These are phyloP conservation scores for Leptoteleia sp. DNA, from an alignment of 1,140 invertebrate species.

Conservation along the genomic window DNA sequence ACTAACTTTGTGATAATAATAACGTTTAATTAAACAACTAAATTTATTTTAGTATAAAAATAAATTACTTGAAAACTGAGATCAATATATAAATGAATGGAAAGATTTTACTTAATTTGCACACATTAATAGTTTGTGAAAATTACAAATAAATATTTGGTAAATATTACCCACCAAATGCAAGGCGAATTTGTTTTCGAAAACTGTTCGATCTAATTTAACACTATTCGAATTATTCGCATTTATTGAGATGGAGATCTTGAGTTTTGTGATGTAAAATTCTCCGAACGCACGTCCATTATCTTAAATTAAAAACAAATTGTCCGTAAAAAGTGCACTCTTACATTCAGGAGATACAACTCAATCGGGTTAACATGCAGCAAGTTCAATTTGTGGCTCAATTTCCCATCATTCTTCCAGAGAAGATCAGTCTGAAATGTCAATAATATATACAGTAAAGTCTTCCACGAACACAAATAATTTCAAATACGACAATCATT, in stretches of 20 bases:
- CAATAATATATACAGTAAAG: conserved; percentile 15
- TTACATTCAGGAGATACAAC: conserved; percentile 26
- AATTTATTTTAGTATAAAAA: too few relatives aligned
- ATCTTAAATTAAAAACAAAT: conserved; percentile 53
- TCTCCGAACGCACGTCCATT: conserved; percentile 17
- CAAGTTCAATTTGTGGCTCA: conserved; percentile 23
- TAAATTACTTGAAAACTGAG: too few relatives aligned
- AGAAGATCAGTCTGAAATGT: conserved; percentile 14
- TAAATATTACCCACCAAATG: too few relatives aligned
- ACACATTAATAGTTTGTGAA: too few relatives aligned
- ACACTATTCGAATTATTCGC: conserved; percentile 22
- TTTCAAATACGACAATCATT: too few relatives aligned
- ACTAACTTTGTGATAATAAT: too few relatives aligned
- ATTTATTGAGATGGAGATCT: conserved; percentile 25
- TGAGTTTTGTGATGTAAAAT: conserved; percentile 35
- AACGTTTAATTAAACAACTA: too few relatives aligned
- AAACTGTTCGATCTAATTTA: conserved; percentile 17
- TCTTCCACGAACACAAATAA: too few relatives aligned
- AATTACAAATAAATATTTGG: too few relatives aligned
- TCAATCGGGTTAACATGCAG: conserved; percentile 27
- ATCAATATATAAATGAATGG: too few relatives aligned
- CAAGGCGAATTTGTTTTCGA: conserved; percentile 20
- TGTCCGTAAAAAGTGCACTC: conserved; percentile 48
- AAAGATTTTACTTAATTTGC: too few relatives aligned
- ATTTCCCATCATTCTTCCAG: conserved; percentile 23